A percentile compares a stretch with the other conserved stretches of the same genome.
Conservation (phyloP, 35 echinoderm and acorn worm species). For the Diadema setosum region DNA sequence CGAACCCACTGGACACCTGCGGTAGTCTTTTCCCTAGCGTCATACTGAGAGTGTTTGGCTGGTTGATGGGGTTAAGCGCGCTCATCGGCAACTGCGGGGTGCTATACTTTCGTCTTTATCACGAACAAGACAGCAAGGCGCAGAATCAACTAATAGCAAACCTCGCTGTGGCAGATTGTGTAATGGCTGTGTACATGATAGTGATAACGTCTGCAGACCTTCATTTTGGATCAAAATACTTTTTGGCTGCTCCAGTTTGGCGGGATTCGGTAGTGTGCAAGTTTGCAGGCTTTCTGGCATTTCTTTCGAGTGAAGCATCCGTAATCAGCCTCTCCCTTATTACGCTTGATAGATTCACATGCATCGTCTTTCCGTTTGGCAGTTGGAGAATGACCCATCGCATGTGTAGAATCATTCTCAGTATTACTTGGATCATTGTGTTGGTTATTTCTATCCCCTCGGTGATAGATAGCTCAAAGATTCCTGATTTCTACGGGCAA, state of each 20-base stretch:
- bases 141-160: constrained; percentile 49
- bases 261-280: constrained; percentile 50
- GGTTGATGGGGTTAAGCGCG: constrained; percentile 75
- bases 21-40: constrained; percentile 25
- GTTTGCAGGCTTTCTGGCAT: constrained; percentile 55
- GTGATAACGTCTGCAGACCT: constrained; percentile 63
- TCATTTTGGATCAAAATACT: constrained; percentile 47
- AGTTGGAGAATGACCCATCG: constrained; percentile 20
- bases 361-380: constrained; percentile 86
- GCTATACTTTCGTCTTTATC: constrained; percentile 17
- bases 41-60: constrained; percentile 45
- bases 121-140: background rate
- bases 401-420: background rate
- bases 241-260: constrained; percentile 50
- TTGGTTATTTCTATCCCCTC: constrained; percentile 18
- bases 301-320: constrained; percentile 69
- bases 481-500: constrained; percentile 60
- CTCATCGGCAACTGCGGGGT: constrained; percentile 70
- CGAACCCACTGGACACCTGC: constrained; percentile 29
- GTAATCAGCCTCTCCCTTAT: constrained; percentile 69
- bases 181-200: constrained; percentile 87
- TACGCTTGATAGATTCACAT: constrained; percentile 75
- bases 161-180: constrained; percentile 68
- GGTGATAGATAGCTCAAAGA: background rate
- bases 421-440: constrained; percentile 30